A percentile compares a stretch with the other conserved stretches of the same genome.
Evolutionary conservation across 2,797 vertebrate genomes (phyloP).

Genomic region (Micrastur ruficollis): DNA sequence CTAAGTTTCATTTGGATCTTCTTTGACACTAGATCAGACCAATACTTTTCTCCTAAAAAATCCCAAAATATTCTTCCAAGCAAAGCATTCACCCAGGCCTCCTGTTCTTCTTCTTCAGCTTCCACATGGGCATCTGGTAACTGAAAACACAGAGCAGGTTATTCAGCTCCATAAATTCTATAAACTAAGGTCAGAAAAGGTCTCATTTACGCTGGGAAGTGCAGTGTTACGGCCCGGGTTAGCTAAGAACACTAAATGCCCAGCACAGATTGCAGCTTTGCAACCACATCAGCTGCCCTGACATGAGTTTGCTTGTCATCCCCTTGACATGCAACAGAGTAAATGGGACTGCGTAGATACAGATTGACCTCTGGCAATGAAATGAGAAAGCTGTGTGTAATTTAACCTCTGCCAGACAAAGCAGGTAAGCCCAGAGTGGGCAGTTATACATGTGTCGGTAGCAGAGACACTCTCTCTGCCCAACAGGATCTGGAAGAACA

Average conservation of each 20-base stretch:
- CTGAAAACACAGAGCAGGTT: slow-evolving; percentile 68
- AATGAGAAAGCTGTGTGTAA: not conserved
- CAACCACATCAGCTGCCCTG: not conserved
- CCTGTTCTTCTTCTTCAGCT: slow-evolving; percentile 79
- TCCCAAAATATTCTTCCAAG: slow-evolving; percentile 93
- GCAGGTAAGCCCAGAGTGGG: not conserved
- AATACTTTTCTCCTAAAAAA: slow-evolving; percentile 92
- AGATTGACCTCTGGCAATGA: not conserved
- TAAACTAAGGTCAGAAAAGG: not conserved
- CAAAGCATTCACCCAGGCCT: slow-evolving; percentile 92
- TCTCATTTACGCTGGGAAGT: not conserved
- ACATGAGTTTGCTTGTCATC: not conserved
- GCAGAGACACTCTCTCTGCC: not conserved
- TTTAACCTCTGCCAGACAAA: slow-evolving; percentile 18
- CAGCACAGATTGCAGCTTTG: not conserved
- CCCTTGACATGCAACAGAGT: not conserved
- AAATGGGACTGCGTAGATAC: not conserved
- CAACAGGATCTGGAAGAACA: not conserved
- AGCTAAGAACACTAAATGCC: not conserved
- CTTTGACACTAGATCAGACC: slow-evolving; percentile 92
- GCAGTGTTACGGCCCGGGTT: not conserved
- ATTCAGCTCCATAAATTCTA: not conserved
- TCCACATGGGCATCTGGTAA: slow-evolving; percentile 72
- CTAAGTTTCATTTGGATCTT: slow-evolving; percentile 99
- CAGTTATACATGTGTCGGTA: not conserved